Base-by-base conservation (phyloP, 2,888 invertebrate genomes). In the Eupithecia subumbrata region DNA sequence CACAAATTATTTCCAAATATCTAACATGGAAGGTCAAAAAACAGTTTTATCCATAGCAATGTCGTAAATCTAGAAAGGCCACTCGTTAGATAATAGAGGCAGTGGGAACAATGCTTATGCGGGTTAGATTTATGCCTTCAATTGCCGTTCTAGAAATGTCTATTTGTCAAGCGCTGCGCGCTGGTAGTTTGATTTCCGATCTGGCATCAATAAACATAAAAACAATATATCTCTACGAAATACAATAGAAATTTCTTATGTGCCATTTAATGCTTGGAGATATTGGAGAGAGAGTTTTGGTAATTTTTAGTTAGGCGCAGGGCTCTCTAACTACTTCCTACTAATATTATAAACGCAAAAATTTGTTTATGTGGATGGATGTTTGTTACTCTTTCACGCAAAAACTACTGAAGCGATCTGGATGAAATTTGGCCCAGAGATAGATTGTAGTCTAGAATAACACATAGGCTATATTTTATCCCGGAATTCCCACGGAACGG, bases 11-110 rank as follows among this genome's bases (percentile, higher is more conserved):
- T 64, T 34, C 64, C 64, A 64, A 64, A 64, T 67, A 67, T 67
- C 37, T 30, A 64, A 67, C 60, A 77, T 75, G 75, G 76, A 78
- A 81, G 79, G 81, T 76, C 78, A 80, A 78, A 79, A 76, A 81
- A 79, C 81, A 81, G 69, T 80, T 79, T 79, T 81, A 80, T 81
- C 80, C 67, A 67, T 66, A 34, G 40, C 69, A 64, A 64, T 56
- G 78, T 69, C 72, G 78, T 81, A 81, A 80, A 79, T 78, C 74
- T 73, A 68, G 71, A 76, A 78, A 74, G 69, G 72, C 75, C 79
- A 71, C 76, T 75, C 60, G 74, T 67, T 73, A 67, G 76, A 74
- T 75, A 79, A 76, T 78, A 76, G 78, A 74, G 76, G 75, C 77
- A 71, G 77, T 73, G 74, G 45, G 70, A 76, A 77, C 77, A 63